Conservation (phyloP, 2,888 invertebrate genomes). For the Erebia ligea region DNA sequence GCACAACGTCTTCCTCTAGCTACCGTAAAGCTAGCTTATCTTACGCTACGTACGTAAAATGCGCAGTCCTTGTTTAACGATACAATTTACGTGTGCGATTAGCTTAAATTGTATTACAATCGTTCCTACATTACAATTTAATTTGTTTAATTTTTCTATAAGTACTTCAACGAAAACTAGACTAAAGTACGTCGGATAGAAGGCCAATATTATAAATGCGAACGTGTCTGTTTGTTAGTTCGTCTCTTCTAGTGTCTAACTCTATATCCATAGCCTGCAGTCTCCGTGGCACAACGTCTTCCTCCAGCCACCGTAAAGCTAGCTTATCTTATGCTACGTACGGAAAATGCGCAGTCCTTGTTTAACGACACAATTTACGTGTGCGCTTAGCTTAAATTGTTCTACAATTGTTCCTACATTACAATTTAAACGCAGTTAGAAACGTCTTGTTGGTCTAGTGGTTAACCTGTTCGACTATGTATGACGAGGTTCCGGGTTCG, state of each 20-base stretch:
- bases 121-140: not conserved
- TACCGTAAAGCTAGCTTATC: conserved; percentile 28
- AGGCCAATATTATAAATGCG: too few relatives aligned
- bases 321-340: conserved; percentile 21
- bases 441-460: not conserved
- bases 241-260: not conserved
- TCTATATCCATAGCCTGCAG: conserved; percentile 5
- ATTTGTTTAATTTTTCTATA: too few relatives aligned
- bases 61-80: conserved; percentile 21
- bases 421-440: not conserved
- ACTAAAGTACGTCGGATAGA: too few relatives aligned
- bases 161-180: too few relatives aligned
- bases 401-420: too few relatives aligned
- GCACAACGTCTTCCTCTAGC: conserved; percentile 22
- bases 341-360: conserved; percentile 12
- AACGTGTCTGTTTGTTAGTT: too few relatives aligned
- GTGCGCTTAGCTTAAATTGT: conserved; percentile 22
- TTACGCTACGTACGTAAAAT: conserved; percentile 8
- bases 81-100: conserved; percentile 22
- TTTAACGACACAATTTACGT: conserved; percentile 24
- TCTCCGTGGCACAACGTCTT: conserved; percentile 21
- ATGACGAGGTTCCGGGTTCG: too few relatives aligned
- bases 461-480: too few relatives aligned
- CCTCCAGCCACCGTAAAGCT: conserved; percentile 24
- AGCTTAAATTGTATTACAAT: conserved; percentile 15